phyloP scores from a whole-genome alignment of 2,888 invertebrate species.

The Lasius fuliginosus region DNA sequence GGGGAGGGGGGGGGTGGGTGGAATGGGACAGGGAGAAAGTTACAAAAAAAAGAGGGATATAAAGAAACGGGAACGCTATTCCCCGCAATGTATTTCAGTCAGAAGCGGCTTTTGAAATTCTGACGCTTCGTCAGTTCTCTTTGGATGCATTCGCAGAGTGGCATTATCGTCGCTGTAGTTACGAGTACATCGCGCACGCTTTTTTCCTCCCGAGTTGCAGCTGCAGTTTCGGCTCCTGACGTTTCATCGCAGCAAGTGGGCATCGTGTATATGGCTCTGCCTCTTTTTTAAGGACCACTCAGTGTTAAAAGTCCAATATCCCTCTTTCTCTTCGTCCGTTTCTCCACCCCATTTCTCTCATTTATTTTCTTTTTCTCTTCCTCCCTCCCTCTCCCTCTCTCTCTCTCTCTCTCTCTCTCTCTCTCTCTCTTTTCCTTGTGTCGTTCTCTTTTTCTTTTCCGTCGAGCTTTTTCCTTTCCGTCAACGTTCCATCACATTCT shows the following conservation, averaged over 20 bases:
- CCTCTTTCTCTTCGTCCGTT: constrained; percentile 57
- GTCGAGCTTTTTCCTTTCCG: constrained; percentile 29
- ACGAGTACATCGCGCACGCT: constrained; percentile 71
- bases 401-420: constrained; percentile 26
- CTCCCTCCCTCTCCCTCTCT: constrained; percentile 28
- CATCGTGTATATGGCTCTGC: constrained; percentile 70
- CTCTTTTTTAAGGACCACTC: constrained; percentile 78
- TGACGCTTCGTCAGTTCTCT: constrained; percentile 82
- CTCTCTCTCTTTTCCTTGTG: background rate
- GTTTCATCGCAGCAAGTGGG: constrained; percentile 76
- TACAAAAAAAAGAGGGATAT: constrained; percentile 53
- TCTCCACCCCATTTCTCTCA: constrained; percentile 23
- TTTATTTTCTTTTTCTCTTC: background rate
- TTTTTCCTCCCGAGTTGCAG: constrained; percentile 53
- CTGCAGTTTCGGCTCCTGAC: constrained; percentile 71
- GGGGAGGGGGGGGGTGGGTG: constrained; percentile 13
- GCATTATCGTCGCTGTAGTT: constrained; percentile 79
- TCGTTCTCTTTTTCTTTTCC: constrained; percentile 3
- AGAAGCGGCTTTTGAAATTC: constrained; percentile 79
- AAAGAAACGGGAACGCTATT: constrained; percentile 75
- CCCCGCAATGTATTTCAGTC: constrained; percentile 74
- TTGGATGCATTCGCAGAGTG: constrained; percentile 78
- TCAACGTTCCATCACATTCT: constrained; percentile 44
- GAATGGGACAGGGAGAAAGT: constrained; percentile 15
- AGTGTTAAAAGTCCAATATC: constrained; percentile 79